phyloP scores from a whole-genome alignment of 2,797 vertebrate species.

The Sarcophilus harrisii region DNA sequence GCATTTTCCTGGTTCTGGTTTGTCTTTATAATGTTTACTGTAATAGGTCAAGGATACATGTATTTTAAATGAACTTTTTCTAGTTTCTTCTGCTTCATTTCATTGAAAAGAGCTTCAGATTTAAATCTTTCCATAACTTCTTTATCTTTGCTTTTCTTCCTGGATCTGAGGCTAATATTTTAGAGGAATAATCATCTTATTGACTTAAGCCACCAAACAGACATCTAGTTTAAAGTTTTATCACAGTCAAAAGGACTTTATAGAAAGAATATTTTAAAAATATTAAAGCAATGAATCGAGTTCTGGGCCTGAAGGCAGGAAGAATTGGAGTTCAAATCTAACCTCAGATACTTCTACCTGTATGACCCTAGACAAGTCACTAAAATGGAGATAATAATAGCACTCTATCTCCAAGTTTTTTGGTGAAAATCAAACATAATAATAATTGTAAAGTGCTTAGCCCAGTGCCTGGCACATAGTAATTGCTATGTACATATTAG shows the following conservation, averaged over 20 bases:
- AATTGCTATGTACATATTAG: neutral
- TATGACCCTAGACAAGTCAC: neutral
- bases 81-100: accelerated
- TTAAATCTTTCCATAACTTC: neutral
- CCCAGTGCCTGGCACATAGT: neutral
- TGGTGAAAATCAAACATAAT: neutral
- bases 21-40: neutral
- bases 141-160: neutral
- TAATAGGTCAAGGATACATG: accelerated
- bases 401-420: neutral
- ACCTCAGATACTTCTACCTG: neutral
- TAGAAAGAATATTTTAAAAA: neutral
- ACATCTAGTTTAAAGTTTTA: neutral
- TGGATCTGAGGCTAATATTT: slow-evolving; percentile 44
- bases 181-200: slow-evolving; percentile 34
- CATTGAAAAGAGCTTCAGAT: neutral
- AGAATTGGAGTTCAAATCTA: neutral
- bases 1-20: accelerated
- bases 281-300: neutral
- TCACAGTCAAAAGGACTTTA: neutral
- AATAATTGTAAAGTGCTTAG: neutral
- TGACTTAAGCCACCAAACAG: neutral
- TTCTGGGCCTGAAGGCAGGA: neutral
- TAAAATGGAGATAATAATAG: neutral
- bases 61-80: neutral